These are phyloP conservation scores for Onychorhynchus coronatus DNA, from an alignment of 2,113 vertebrate species.

Conservation along the genomic window DNA sequence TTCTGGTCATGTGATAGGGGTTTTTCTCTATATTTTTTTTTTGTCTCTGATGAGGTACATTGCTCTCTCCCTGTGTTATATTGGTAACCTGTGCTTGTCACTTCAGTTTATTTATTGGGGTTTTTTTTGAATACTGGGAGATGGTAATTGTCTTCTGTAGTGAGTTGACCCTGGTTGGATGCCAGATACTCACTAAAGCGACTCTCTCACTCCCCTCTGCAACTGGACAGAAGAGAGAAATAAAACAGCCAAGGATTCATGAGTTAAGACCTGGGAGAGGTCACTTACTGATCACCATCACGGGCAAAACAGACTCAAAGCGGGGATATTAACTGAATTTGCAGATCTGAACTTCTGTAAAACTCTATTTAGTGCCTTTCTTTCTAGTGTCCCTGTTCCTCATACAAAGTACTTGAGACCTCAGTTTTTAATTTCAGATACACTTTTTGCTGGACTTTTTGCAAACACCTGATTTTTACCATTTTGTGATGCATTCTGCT, in stretches of 20 bases:
- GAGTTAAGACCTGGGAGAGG: too few species aligned
- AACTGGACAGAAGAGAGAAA: too few species aligned
- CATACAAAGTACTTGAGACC: not conserved
- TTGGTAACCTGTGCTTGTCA: not conserved
- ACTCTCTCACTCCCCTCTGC: too few species aligned
- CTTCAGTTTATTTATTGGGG: not conserved
- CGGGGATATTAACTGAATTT: not conserved
- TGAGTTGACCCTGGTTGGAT: too few species aligned
- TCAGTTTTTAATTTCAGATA: not conserved
- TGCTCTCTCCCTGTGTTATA: too few species aligned
- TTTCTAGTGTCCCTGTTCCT: not conserved
- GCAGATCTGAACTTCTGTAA: not conserved
- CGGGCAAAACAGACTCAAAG: too few species aligned
- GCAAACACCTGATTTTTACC: not conserved
- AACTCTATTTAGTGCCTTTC: not conserved
- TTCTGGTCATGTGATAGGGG: not conserved
- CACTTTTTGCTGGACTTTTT: not conserved
- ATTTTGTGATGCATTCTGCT: not conserved
- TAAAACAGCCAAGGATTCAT: too few species aligned
- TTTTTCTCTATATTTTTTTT: not conserved
- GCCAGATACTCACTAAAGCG: too few species aligned
- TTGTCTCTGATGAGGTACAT: rapidly evolving
- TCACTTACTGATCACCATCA: too few species aligned
- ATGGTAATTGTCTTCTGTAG: not conserved
- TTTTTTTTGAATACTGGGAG: not conserved